Base-by-base conservation (phyloP, 2,113 vertebrate species). In the Halcyon senegalensis region DNA sequence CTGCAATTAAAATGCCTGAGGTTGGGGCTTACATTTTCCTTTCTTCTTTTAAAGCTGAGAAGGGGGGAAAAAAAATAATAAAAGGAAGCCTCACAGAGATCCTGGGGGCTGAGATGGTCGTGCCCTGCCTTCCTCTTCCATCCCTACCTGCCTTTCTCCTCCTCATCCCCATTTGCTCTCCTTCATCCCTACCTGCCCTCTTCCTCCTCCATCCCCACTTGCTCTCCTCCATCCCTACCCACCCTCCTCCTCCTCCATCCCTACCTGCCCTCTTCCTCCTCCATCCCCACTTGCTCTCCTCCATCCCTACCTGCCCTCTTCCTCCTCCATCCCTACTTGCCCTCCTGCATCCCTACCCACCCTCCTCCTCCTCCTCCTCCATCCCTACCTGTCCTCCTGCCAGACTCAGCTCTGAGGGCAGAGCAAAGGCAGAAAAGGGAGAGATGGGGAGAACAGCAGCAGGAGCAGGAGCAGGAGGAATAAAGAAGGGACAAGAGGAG, bases 51-150 rank as follows among this genome's bases (percentile, higher is more conserved):
- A 41, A 27, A 51, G 50, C 27, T 6, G 27, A 55, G 60, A 37
- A 43, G 35, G 33, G 31, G 17, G 16, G 7, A 37, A n/a, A 48
- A 68, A 30, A 50, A 13, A 2, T 11, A 23, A 5, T 16, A 30
- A 69, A 20, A 43, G 9, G 31, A 13, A 72, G 18, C 39, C 21
- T 19, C 1, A 5, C 37, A 12, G 27, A 21, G 58, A 33, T 2
- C 37, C 13, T 0, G 1, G 10, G 16, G 19, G 13, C 6, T 2
- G 81, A 7, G 85, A 25, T 23, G n/a, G 11, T 41, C 10, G 2
- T 46, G 55, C 6, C 48, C 28, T 55, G 31, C 59, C 41, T 41
- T 79, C 64, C 30, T n/a, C 37, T 27, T 43, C 25, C 28, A 44
- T 31, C 64, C 30, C 41, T 31, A 30, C 63, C 63, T 67, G 68